Base-by-base conservation (phyloP, 2,113 vertebrate genomes). In the Vanacampus margaritifer region DNA sequence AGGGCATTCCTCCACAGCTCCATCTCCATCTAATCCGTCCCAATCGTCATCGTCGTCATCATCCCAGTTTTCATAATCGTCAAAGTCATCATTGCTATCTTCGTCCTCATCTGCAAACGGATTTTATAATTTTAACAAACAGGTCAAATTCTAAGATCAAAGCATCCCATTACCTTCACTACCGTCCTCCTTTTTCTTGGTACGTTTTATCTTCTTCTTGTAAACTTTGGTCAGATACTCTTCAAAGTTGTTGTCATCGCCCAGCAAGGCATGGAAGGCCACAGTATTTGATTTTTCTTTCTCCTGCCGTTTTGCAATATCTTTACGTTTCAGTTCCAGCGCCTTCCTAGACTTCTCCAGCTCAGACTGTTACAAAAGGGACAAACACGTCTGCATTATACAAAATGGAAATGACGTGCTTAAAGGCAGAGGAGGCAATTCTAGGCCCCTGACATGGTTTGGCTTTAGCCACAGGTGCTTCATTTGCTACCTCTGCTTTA, bases 211-310 rank as follows among this genome's bases (percentile, higher is more conserved):
- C 74, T 92, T 94, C 78, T 94, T 95, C 82, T 92, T 94, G 57
- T 97, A 93, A 76, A 99, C 88, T 72, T 86, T 90, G 17, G 88
- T 93, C 68, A 98, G 94, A 67, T 95, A 94, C 51, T 87, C 84
- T 35, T 90, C 91, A 88, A 94, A 95, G 64, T 92, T 93, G 54
- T 95, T 93, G 77, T 92, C 86, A 76, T 95, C 93, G 21, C 94
- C 95, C 6, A 99, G 81, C 0, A 91, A 93, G 23, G 87, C 59
- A 63, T 91, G 88, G 53, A 99, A 96, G 59, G 86, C 81, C 6
- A 90, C 63, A 16, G 82, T 80, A 58, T 96, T 79, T 12, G 86
- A 68, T 79, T 89, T 94, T 74, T 94, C 90, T 67, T 83, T 87
- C n/a, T 95, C 93, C 68, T 93, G 92, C 36, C 97, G 91, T 70